Conservation (phyloP, 2,113 vertebrate species). For the Eclectus roratus region DNA sequence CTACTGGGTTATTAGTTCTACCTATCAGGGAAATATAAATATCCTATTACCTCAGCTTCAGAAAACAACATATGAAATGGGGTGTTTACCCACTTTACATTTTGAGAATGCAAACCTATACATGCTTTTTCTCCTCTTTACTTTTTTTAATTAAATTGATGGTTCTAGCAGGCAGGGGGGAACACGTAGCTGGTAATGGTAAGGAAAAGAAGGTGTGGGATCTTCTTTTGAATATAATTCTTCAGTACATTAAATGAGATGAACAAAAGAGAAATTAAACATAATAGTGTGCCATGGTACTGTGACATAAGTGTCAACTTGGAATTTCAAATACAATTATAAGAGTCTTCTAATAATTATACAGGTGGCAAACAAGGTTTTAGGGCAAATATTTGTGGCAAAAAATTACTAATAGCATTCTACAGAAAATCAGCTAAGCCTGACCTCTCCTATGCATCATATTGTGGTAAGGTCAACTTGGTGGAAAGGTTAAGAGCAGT, state of each 20-base stretch:
- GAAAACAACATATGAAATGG: neutral
- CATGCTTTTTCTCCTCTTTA: neutral
- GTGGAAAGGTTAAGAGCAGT: conserved; percentile 69
- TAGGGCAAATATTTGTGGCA: conserved; percentile 63
- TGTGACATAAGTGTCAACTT: conserved; percentile 68
- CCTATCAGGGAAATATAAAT: neutral
- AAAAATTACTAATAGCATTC: conserved; percentile 74
- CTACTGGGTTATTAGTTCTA: neutral
- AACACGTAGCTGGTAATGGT: neutral
- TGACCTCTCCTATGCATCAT: conserved; percentile 56
- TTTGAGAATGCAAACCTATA: neutral
- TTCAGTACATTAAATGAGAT: conserved; percentile 47
- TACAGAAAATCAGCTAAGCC: conserved; percentile 47
- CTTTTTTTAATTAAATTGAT: neutral
- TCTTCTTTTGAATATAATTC: conserved; percentile 48
- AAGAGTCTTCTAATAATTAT: conserved; percentile 79
- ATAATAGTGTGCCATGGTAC: conserved; percentile 52
- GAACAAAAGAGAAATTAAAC: conserved; percentile 76
- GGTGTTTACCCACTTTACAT: neutral
- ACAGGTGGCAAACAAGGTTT: conserved; percentile 73
- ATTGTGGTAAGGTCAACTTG: conserved; percentile 15
- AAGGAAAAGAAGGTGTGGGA: conserved; percentile 7
- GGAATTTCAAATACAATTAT: conserved; percentile 80
- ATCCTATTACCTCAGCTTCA: neutral
- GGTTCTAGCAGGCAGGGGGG: neutral